phyloP scores from a whole-genome alignment of 2,797 vertebrate species.

The Balearica regulorum region DNA sequence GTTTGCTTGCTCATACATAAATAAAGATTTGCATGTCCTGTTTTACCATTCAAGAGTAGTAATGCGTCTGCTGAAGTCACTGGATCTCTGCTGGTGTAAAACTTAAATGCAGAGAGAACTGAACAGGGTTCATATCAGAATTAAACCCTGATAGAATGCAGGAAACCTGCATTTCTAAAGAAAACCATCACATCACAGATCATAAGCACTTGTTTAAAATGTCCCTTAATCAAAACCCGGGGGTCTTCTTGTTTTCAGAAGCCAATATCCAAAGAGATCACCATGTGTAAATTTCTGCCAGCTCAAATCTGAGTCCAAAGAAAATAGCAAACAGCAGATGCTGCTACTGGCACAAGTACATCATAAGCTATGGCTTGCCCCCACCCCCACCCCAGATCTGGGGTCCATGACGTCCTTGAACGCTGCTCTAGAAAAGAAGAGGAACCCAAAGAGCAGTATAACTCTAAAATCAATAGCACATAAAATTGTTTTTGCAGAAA shows the following conservation, averaged over 20 bases:
- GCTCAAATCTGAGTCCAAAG: background rate
- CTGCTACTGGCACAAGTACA: background rate
- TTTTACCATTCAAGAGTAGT: background rate
- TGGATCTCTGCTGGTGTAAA: background rate
- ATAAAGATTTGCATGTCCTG: background rate
- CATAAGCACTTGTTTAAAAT: background rate
- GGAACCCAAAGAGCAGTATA: background rate
- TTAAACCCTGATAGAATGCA: background rate
- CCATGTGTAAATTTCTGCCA: background rate
- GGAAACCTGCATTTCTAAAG: background rate
- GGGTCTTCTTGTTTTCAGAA: background rate
- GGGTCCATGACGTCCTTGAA: background rate
- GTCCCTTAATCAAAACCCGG: background rate
- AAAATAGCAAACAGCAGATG: constrained; percentile 43
- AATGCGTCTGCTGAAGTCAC: background rate
- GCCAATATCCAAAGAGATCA: background rate
- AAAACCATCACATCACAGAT: background rate
- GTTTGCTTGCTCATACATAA: background rate
- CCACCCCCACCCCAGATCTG: background rate
- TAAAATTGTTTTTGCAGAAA: constrained; percentile 20
- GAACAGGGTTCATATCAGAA: background rate
- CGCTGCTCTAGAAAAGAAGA: background rate
- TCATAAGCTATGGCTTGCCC: background rate
- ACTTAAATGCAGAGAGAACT: background rate
- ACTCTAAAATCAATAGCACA: constrained; percentile 27